Conservation (phyloP, 2,888 invertebrate species). For the Drosophila parthenogenetica region DNA sequence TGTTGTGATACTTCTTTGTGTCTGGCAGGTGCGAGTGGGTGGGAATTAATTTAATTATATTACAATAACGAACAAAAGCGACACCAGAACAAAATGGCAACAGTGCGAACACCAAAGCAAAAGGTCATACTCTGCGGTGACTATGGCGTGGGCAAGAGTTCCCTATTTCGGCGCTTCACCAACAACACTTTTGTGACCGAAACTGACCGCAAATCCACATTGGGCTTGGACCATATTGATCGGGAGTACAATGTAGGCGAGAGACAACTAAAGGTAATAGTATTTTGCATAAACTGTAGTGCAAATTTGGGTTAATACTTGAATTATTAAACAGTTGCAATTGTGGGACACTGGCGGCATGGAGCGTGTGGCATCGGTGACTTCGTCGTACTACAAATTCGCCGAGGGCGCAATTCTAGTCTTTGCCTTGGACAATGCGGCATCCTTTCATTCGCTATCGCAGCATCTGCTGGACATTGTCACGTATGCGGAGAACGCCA, state of each 20-base stretch:
- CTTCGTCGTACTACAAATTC: slow-evolving; percentile 97
- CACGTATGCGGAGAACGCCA: slow-evolving; percentile 96
- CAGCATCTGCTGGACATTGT: slow-evolving; percentile 97
- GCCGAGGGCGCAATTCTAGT: slow-evolving; percentile 97
- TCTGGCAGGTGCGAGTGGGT: slow-evolving; percentile 32
- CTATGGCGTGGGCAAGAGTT: slow-evolving; percentile 98
- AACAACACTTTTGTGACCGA: slow-evolving; percentile 89
- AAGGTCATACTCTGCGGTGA: slow-evolving; percentile 98
- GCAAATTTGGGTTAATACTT: neutral
- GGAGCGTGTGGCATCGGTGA: slow-evolving; percentile 97
- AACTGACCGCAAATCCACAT: slow-evolving; percentile 93
- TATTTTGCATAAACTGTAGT: neutral
- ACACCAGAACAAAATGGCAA: slow-evolving; percentile 88
- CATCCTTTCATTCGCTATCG: slow-evolving; percentile 95
- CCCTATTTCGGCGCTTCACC: slow-evolving; percentile 95
- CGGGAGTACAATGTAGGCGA: slow-evolving; percentile 91
- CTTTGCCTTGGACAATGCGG: slow-evolving; percentile 95
- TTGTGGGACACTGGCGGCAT: slow-evolving; percentile 99
- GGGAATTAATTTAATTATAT: slow-evolving; percentile 50
- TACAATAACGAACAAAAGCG: slow-evolving; percentile 21
- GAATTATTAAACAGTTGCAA: slow-evolving; percentile 89
- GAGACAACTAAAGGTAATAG: slow-evolving; percentile 86
- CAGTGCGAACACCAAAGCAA: slow-evolving; percentile 92
- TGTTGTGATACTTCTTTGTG: slow-evolving; percentile 43
- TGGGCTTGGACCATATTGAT: slow-evolving; percentile 96